A percentile compares a stretch with the other conserved stretches of the same genome.
Conservation (phyloP, 2,113 vertebrate genomes). For the Ceyx melanurus region DNA sequence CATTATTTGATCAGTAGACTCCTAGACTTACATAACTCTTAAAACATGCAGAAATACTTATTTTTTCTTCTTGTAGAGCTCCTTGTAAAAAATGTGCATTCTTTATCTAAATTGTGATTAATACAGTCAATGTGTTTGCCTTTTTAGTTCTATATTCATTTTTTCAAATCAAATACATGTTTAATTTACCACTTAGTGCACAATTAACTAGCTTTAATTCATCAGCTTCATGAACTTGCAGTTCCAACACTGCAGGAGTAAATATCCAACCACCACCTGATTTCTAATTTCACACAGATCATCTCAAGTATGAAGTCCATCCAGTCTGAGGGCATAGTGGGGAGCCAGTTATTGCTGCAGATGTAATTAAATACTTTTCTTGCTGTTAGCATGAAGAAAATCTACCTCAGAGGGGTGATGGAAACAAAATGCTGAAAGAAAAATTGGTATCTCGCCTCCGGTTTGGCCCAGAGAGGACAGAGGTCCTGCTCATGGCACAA, state of each 20-base stretch:
- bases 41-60: background rate
- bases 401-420: background rate
- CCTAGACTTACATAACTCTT: background rate
- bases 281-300: background rate
- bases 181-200: background rate
- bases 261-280: background rate
- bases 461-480: slow-evolving; percentile 5
- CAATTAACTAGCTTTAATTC: background rate
- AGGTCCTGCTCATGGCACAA: slow-evolving; percentile 17
- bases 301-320: background rate
- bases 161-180: background rate
- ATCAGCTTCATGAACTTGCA: background rate
- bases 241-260: background rate
- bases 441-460: background rate
- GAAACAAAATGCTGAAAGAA: background rate
- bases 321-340: background rate
- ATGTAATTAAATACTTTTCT: background rate
- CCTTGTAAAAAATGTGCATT: background rate
- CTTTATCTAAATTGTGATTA: background rate
- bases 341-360: background rate
- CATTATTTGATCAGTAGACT: background rate
- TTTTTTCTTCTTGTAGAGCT: background rate
- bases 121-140: background rate
- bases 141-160: background rate
- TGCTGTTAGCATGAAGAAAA: background rate